Base-by-base conservation (phyloP, 92 coral and sea anemone species). In the Bergia sp. region DNA sequence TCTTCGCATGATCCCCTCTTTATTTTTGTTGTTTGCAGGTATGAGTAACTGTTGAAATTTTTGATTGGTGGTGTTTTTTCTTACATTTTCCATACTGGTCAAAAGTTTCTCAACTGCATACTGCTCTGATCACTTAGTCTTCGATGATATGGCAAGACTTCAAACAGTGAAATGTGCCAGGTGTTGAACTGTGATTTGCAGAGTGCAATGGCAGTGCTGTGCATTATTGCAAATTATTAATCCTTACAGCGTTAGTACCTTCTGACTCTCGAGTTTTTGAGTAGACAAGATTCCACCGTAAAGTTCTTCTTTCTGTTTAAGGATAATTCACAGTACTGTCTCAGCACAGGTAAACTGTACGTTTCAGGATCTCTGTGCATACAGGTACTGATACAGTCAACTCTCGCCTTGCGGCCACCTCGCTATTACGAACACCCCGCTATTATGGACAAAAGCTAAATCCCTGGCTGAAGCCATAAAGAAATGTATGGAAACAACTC, bases 251-350 rank as follows among this genome's bases (percentile, higher is more conserved):
- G 13, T 84, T 71, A 84, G 37, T 84, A 84, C 87, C 87, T 84
- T 84, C 36, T 83, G 77, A 7, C 75, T 84, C 87, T 71, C 87
- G 44, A 49, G 79, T 42, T 84, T 84, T 84, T 47, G 87, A 84
- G 87, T 79, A 72, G 87, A 71, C 87, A 84, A 65, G 45, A 47
- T 43, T 84, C 87, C 87, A 15, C 87, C 87, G 50, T 84, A 84
- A 71, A 84, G 87, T 36, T 84, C 87, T 84, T 84, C 87, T 84
- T 84, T 84, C 87, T 84, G 87, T 84, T 84, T 72, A 84, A 74
- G 87, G 87, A 84, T 44, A 71, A 84, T 84, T 84, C 71, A 80
- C 41, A 57, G 79, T 15, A 23, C 79, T 44, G 37, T 29, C 66
- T 82, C 61, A 67, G 73, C 77, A 66, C 18, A 67, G 40, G 61